Evolutionary conservation across 2,888 invertebrate genomes (phyloP), one percentile per base, ranked within the genome.

Genomic region (Platyscelio sp.): DNA sequence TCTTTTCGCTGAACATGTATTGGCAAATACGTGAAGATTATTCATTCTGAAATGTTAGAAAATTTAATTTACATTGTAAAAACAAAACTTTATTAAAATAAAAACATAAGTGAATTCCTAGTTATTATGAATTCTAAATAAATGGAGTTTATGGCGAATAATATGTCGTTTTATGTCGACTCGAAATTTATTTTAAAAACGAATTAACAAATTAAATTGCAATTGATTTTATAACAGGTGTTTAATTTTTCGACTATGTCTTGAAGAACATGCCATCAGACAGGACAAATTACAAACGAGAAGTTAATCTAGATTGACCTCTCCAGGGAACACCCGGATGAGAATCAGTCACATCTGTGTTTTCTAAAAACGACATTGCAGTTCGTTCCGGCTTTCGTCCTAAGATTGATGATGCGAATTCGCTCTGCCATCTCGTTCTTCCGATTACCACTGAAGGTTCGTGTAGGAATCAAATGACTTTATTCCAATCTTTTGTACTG

Each of bases 331-430:
- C 89, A 63, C 84, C 79, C 87, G 90, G 87, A 90, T 90, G 90
- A 91, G 90, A 92, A 93, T 93, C 93, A 93, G 93, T 93, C 93
- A 91, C 93, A 93, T 93, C 93, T 93, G 93, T 92, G 93, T 92
- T 90, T 91, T 89, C 88, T 86, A 88, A 88, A 91, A 89, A 88
- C 90, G 88, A 89, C 88, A 90, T 89, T 88, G 90, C 89, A 88
- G 81, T 86, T 89, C 88, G 90, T 91, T 90, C 89, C 85, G 88
- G 89, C 88, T 89, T 89, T 88, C 84, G 87, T 89, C 87, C 89
- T 81, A 93, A 93, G 93, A 93, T 93, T 93, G 93, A 93, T 93
- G 93, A 92, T 90, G 86, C 46, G 86, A 76, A 51, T 75, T 74
- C 74, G 85, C 78, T 85, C 58, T 76, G 76, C 83, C 67, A 63